Conservation (phyloP, 2,797 vertebrate species). For the Poeciliopsis paucimaculata region DNA sequence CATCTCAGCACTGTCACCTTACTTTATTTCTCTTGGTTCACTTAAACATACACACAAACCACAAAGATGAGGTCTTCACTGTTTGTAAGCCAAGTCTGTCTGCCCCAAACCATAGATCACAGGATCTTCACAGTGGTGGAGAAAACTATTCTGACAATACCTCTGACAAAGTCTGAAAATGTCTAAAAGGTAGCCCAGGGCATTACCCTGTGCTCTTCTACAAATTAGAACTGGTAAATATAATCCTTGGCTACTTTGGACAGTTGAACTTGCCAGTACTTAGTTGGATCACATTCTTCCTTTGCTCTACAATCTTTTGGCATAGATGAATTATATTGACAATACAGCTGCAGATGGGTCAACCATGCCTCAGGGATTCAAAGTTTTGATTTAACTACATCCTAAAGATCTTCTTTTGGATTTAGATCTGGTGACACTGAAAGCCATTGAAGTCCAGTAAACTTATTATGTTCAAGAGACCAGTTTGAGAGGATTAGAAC, state of each 20-base stretch:
- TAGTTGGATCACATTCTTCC: not conserved
- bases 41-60: slow-evolving; percentile 27
- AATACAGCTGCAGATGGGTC: not conserved
- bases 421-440: not conserved
- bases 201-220: slow-evolving; percentile 45
- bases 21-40: slow-evolving; percentile 60
- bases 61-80: slow-evolving; percentile 41
- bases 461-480: not conserved
- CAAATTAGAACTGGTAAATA: slow-evolving; percentile 23
- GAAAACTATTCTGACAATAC: slow-evolving; percentile 40
- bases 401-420: not conserved
- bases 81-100: slow-evolving; percentile 49
- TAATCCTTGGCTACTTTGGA: not conserved
- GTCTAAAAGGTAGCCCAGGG: slow-evolving; percentile 36
- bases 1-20: slow-evolving; percentile 67
- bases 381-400: not conserved
- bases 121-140: slow-evolving; percentile 47
- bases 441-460: not conserved
- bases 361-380: not conserved
- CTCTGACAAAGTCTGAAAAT: slow-evolving; percentile 22
- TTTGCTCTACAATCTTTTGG: not conserved
- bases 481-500: not conserved
- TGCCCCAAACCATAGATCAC: slow-evolving; percentile 54
- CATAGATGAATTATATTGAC: not conserved
- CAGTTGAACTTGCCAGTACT: not conserved